Evolutionary conservation across 2,797 vertebrate genomes (phyloP), one percentile per base, ranked within the genome.

Genomic region (Helicolenus hilgendorfi): DNA sequence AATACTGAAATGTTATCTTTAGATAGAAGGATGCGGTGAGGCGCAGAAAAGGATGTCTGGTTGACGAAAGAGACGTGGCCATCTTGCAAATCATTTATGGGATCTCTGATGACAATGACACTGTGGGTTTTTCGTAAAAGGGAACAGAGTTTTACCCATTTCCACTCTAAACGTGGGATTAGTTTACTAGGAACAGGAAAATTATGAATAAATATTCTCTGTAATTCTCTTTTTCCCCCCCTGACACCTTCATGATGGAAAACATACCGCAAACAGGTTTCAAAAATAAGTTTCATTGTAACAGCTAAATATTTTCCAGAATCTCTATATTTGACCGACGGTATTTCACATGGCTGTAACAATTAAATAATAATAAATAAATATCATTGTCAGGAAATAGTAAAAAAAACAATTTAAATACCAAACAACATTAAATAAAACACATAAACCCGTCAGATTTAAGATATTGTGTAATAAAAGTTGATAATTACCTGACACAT

Each of bases 401-500:
- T 0, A 20, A 49, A 35, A 49, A 49, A 31, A 64, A 56, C 9
- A 1, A 36, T 36, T 69, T 18, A 56, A 76, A 55, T 2, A 36
- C 3, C 55, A 45, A 64, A 31, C 6, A 26, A 26, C 2, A 38
- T 69, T 27, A 26, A 55, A 13, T 22, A 2, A 64, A 69, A 79
- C 3, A 13, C 3, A 65, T 18, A 20, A 27, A 3, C 70, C 1
- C 27, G 36, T 27, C 20, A 56, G 8, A 74, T 7, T 22, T 14
- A 26, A 62, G 0, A 84, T 31, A 27, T 1, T 36, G 4, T 15
- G 2, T 31, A 18, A 27, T 53, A 70, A 81, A 78, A 24, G 14
- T 29, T 53, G 10, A 36, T 65, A 86, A 62, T 92, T 97, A 97
- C 97, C 97, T 96, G 96, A 83, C 20, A 79, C 70, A 63, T 24